Conservation (phyloP, 2,797 vertebrate species). For the Yasuhikotakia modesta region DNA sequence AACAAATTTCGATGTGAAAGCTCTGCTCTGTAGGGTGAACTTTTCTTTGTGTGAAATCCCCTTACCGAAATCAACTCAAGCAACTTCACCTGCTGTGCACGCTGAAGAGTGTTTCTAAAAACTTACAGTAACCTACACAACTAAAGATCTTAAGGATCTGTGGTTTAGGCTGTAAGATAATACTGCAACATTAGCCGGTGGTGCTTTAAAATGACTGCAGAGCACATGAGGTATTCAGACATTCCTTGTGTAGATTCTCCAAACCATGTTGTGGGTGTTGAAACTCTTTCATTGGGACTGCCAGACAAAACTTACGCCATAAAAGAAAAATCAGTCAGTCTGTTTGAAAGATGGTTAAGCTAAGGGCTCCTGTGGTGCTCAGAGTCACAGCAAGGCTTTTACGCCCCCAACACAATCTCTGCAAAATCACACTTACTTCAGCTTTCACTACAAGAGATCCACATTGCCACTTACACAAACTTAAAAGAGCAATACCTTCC, state of each 20-base stretch:
- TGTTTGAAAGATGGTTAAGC: constrained; percentile 43
- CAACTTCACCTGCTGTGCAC: neutral
- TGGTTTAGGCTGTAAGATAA: neutral
- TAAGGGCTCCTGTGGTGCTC: constrained; percentile 42
- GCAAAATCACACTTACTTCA: constrained; percentile 58
- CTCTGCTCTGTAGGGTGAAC: neutral
- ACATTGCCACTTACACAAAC: constrained; percentile 50
- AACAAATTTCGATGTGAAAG: neutral
- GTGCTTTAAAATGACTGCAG: neutral
- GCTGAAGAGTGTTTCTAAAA: neutral
- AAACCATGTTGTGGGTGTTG: constrained; percentile 17
- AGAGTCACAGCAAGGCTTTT: constrained; percentile 21
- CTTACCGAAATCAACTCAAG: neutral
- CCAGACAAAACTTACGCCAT: constrained; percentile 26
- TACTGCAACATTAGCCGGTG: neutral
- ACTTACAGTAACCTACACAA: neutral
- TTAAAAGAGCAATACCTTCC: neutral
- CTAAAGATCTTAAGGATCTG: neutral
- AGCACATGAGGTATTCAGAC: neutral
- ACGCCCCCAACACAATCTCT: constrained; percentile 47
- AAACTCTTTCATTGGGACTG: constrained; percentile 22
- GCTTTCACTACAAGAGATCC: constrained; percentile 62
- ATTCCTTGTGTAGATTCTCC: constrained; percentile 1
- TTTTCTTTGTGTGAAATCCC: neutral
- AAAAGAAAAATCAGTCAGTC: constrained; percentile 55